phyloP scores from a whole-genome alignment of 2,797 vertebrate genomes.

The Euthynnus affinis region DNA sequence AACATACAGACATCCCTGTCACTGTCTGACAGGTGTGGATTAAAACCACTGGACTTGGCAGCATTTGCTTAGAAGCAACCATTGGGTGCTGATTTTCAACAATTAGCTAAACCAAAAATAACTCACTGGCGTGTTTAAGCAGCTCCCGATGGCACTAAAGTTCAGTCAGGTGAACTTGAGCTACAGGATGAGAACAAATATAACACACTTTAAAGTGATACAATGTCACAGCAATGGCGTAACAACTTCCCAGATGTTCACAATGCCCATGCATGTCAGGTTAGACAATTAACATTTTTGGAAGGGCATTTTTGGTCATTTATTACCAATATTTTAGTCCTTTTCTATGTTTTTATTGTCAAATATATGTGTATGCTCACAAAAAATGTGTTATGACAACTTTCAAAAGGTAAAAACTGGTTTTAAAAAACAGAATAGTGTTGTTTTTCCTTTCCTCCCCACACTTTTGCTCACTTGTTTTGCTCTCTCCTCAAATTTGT shows the following conservation, averaged over 20 bases:
- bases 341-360: background rate
- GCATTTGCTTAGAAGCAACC: background rate
- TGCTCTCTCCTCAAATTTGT: background rate
- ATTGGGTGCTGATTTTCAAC: background rate
- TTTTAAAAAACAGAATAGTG: too few species aligned
- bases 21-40: background rate
- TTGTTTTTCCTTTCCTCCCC: too few species aligned
- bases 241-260: background rate
- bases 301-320: background rate
- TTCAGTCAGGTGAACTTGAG: background rate
- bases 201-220: background rate
- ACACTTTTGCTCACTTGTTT: too few species aligned
- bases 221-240: background rate
- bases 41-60: background rate
- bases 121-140: background rate
- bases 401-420: too few species aligned
- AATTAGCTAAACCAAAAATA: background rate
- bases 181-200: background rate
- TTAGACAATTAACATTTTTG: background rate
- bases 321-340: background rate
- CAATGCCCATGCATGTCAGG: too few species aligned
- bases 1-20: background rate
- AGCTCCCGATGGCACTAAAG: background rate
- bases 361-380: background rate
- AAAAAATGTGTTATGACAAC: too few species aligned